A percentile compares a stretch with the other conserved stretches of the same genome.
Conservation (phyloP, 2,797 vertebrate genomes). For the Hylomyscus alleni region DNA sequence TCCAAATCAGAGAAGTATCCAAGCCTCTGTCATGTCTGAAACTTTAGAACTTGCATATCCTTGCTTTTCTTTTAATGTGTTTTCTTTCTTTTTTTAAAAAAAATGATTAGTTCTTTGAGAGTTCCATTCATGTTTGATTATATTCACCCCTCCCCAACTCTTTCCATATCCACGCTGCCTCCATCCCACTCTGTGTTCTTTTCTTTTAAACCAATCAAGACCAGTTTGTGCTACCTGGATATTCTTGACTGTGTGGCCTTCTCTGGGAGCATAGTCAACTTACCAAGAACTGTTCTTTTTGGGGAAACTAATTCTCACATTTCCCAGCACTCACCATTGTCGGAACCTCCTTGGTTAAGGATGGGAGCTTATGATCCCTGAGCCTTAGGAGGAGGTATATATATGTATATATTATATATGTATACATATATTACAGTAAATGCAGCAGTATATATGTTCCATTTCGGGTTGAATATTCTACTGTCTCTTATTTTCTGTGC, state of each 20-base stretch:
- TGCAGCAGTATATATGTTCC: neutral
- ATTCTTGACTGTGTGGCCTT: neutral
- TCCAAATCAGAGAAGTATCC: neutral
- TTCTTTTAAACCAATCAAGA: neutral
- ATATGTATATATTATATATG: neutral
- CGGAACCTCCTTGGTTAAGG: neutral
- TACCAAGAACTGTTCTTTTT: too few species aligned
- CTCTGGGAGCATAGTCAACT: neutral
- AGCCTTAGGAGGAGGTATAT: neutral
- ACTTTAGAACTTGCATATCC: neutral
- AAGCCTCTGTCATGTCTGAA: neutral
- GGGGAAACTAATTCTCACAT: neutral
- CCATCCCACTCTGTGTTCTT: neutral
- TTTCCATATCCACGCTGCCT: neutral
- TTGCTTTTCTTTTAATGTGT: neutral
- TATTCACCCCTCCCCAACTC: neutral
- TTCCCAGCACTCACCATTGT: too few species aligned
- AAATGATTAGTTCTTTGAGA: neutral
- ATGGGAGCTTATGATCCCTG: neutral
- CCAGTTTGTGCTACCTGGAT: neutral
- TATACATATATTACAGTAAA: neutral
- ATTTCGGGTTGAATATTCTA: neutral
- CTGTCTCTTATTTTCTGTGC: neutral
- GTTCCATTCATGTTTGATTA: too few species aligned
- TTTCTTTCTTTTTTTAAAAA: neutral